A percentile compares a stretch with the other conserved stretches of the same genome.
Evolutionary conservation across 2,113 vertebrate genomes (phyloP).

Genomic region (Ptychochromis oligacanthus): DNA sequence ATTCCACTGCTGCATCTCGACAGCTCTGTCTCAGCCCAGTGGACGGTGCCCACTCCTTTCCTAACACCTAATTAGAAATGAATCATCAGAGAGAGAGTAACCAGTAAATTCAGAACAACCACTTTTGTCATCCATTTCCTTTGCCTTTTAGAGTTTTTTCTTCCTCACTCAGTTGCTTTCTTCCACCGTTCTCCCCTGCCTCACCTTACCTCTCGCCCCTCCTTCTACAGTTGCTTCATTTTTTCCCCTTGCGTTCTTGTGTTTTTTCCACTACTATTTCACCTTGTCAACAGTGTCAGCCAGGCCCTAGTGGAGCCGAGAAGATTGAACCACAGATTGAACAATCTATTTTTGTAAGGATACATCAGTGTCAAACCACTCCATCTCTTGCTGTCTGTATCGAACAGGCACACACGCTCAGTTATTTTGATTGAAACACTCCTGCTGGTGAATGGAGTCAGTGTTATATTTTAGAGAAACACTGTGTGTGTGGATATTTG

Average conservation of each 20-base stretch:
- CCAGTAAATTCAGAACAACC: slow-evolving; percentile 16
- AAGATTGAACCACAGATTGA: slow-evolving; percentile 77
- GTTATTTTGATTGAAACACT: slow-evolving; percentile 73
- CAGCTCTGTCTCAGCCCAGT: slow-evolving; percentile 37
- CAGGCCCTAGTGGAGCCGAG: slow-evolving; percentile 54
- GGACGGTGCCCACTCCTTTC: slow-evolving; percentile 26
- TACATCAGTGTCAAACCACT: slow-evolving; percentile 77
- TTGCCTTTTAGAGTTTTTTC: neutral
- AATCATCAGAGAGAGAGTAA: slow-evolving; percentile 15
- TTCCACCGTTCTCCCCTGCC: neutral
- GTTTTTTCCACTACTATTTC: slow-evolving; percentile 57
- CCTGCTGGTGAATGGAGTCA: slow-evolving; percentile 48
- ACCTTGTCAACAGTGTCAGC: slow-evolving; percentile 73
- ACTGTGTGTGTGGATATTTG: neutral
- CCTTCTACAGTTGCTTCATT: slow-evolving; percentile 29
- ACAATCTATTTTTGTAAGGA: slow-evolving; percentile 80
- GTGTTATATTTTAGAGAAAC: slow-evolving; percentile 48
- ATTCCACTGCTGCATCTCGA: slow-evolving; percentile 5
- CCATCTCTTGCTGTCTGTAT: slow-evolving; percentile 59
- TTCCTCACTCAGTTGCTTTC: neutral
- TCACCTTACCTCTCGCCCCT: slow-evolving; percentile 31
- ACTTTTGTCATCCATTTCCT: slow-evolving; percentile 7
- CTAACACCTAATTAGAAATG: slow-evolving; percentile 46
- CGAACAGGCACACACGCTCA: slow-evolving; percentile 51
- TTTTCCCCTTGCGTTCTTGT: slow-evolving; percentile 1